Percentiles rank a stretch among this genome's conserved stretches.
These are phyloP conservation scores for Cyaniris semiargus DNA, from an alignment of 2,888 invertebrate genomes.

Conservation along the genomic window DNA sequence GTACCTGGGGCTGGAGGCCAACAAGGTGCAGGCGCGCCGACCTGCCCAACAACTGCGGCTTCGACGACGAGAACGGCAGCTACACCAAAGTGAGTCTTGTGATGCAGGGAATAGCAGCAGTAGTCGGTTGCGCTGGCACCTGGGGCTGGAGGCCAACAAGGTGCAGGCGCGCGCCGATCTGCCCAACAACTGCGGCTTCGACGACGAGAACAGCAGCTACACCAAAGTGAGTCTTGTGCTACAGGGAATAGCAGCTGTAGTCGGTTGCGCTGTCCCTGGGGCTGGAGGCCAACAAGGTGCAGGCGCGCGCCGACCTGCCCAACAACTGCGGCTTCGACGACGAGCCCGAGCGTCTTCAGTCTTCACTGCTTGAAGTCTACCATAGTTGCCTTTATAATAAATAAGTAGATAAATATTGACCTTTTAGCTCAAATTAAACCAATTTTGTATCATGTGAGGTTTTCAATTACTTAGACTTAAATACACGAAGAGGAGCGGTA, in stretches of 20 bases:
- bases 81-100: constrained; percentile 90
- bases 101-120: background rate
- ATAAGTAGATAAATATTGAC: no score
- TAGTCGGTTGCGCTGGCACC: constrained; percentile 46
- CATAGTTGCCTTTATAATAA: no score
- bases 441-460: background rate
- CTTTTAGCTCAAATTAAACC: no score
- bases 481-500: background rate
- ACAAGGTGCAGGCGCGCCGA: constrained; percentile 83
- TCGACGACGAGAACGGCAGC: constrained; percentile 96
- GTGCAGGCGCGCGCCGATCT: constrained; percentile 87
- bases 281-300: constrained; percentile 84
- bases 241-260: background rate
- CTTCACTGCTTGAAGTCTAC: no score
- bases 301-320: constrained; percentile 86
- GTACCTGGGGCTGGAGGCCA: constrained; percentile 88
- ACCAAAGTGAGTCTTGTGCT: constrained; percentile 85
- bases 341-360: constrained; percentile 67
- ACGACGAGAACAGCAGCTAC: constrained; percentile 96
- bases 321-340: constrained; percentile 94
- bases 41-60: constrained; percentile 91
- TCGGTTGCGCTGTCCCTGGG: constrained; percentile 77
- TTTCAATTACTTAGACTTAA: background rate
- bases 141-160: constrained; percentile 87
- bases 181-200: constrained; percentile 92